These are phyloP conservation scores for Pithys albifrons DNA, from an alignment of 2,113 vertebrate species.

Conservation along the genomic window DNA sequence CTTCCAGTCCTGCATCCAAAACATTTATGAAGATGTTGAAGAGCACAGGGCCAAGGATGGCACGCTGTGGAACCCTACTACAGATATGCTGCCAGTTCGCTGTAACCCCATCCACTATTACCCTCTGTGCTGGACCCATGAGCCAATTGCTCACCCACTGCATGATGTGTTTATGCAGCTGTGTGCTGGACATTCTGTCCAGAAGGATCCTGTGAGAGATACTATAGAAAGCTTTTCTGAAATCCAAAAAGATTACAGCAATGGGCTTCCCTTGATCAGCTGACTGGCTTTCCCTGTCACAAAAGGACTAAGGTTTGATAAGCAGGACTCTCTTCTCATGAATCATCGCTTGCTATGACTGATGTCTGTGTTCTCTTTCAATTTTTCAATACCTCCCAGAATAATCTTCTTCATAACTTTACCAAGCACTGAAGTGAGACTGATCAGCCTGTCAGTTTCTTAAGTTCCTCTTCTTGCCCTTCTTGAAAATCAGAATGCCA, in stretches of 20 bases:
- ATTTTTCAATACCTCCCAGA: neutral
- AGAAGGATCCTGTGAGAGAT: neutral
- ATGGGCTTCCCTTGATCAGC: too few species aligned
- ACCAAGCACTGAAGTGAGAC: neutral
- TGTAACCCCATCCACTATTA: neutral
- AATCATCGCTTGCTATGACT: neutral
- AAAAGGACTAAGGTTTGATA: too few species aligned
- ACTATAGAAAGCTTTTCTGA: too few species aligned
- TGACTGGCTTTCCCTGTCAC: too few species aligned
- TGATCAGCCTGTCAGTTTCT: neutral
- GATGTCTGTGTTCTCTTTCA: neutral
- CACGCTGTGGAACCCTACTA: neutral
- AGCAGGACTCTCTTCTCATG: too few species aligned
- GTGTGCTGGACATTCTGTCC: neutral
- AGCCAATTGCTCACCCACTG: neutral
- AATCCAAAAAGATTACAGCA: too few species aligned
- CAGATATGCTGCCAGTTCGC: too few species aligned
- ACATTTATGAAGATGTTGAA: neutral
- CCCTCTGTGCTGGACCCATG: neutral
- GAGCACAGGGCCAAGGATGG: neutral
- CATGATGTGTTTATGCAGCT: neutral
- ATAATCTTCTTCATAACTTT: neutral
- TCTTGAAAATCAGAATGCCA: neutral
- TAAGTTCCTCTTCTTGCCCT: neutral
- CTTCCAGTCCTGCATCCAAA: neutral